Percentiles rank a stretch among this genome's conserved stretches.
Evolutionary conservation across 1,140 invertebrate species (phyloP).

Genomic region (Rhagoletis zephyria): DNA sequence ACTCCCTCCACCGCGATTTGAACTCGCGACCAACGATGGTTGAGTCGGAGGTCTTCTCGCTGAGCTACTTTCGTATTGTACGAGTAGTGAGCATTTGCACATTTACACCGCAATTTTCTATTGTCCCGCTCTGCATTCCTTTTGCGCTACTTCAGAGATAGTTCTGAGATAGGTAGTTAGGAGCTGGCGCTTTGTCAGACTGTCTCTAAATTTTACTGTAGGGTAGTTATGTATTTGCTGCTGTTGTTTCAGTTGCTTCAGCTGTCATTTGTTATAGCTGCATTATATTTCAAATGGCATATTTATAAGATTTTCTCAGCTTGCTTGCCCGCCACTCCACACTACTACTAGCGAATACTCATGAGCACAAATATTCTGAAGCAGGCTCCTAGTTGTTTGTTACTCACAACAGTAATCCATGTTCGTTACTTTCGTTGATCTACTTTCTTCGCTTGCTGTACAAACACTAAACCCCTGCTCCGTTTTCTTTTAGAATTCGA

Average conservation of each 20-base stretch:
- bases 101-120: too few species aligned
- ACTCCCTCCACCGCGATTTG: too few species aligned
- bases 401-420: neutral
- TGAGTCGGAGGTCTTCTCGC: too few species aligned
- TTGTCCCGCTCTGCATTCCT: too few species aligned
- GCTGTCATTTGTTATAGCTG: slow-evolving; percentile 68
- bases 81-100: too few species aligned
- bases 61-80: too few species aligned
- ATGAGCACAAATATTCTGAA: slow-evolving; percentile 6
- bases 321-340: neutral
- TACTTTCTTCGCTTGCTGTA: neutral
- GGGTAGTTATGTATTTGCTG: neutral
- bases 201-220: too few species aligned
- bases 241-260: slow-evolving; percentile 47
- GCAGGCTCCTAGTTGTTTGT: neutral
- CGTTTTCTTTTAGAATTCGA: slow-evolving; percentile 19
- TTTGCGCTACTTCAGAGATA: too few species aligned
- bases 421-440: slow-evolving; percentile 39
- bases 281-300: slow-evolving; percentile 72
- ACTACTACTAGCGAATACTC: neutral
- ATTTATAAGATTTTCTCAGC: slow-evolving; percentile 69
- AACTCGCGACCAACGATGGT: too few species aligned
- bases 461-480: neutral
- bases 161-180: too few species aligned
- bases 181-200: too few species aligned